Evolutionary conservation across 2,797 vertebrate species (phyloP).

Genomic region (Paratrypauchen microcephalus): DNA sequence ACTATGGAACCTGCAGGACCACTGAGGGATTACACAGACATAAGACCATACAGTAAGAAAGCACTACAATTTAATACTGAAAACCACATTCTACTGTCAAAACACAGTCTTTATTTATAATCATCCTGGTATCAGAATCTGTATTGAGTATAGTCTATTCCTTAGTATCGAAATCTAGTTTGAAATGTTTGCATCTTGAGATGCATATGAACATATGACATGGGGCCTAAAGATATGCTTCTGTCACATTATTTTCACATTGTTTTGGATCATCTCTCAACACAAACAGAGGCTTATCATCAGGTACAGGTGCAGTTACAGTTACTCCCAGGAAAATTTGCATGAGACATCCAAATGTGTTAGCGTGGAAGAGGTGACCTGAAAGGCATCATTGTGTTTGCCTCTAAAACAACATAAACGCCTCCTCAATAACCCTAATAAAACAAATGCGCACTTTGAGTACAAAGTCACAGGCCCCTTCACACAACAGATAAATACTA

Average conservation of each 20-base stretch:
- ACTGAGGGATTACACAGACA: too few relatives aligned
- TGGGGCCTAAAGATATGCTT: not conserved
- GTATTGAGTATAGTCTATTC: too few relatives aligned
- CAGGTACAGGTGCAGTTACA: too few relatives aligned
- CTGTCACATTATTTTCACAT: not conserved
- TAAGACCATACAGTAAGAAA: too few relatives aligned
- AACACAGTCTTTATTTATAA: too few relatives aligned
- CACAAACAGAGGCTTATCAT: not conserved
- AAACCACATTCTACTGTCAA: too few relatives aligned
- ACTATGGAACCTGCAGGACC: too few relatives aligned
- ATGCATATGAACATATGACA: too few relatives aligned
- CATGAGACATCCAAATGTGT: conserved; percentile 9
- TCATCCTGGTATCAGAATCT: too few relatives aligned
- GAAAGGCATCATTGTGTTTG: conserved; percentile 4
- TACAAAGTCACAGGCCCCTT: not conserved
- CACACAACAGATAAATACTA: not conserved
- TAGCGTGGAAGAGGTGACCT: not conserved
- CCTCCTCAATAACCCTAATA: conserved; percentile 4
- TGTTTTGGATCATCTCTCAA: not conserved
- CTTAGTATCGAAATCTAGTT: too few relatives aligned
- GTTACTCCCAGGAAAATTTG: conserved; percentile 1
- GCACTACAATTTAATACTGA: too few relatives aligned
- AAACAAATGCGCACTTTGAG: not conserved
- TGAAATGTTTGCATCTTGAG: too few relatives aligned
- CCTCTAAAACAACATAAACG: conserved; percentile 1